phyloP scores from a whole-genome alignment of 2,113 vertebrate species.

The Blennius ocellaris region DNA sequence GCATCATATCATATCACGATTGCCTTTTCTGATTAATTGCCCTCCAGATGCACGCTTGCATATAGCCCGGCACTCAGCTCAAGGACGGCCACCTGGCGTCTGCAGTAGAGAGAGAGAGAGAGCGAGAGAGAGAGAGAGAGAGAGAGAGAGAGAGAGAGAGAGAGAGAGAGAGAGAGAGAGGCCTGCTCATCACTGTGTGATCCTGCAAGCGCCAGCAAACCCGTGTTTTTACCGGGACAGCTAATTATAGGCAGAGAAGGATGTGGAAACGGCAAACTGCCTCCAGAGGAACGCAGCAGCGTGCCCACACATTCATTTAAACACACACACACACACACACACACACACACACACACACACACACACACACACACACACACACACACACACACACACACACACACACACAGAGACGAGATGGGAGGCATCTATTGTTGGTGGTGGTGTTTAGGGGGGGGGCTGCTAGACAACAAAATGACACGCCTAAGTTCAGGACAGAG shows the following conservation, averaged over 20 bases:
- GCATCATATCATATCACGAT: conserved; percentile 61
- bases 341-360: conserved; percentile 17
- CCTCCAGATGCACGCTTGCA: conserved; percentile 70
- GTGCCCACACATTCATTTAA: conserved; percentile 69
- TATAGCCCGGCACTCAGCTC: conserved; percentile 63
- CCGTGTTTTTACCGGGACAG: conserved; percentile 70
- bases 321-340: conserved; percentile 39
- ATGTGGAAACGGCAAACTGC: conserved; percentile 66
- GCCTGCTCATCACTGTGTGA: conserved; percentile 77
- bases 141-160: no score
- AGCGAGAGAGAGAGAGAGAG: no score
- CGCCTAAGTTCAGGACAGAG: conserved; percentile 35
- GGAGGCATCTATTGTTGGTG: conserved; percentile 13
- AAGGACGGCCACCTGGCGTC: conserved; percentile 78
- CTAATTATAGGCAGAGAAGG: conserved; percentile 76
- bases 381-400: conserved; percentile 17
- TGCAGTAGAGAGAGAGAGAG: conserved; percentile 44
- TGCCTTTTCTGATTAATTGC: conserved; percentile 66
- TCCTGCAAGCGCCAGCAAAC: conserved; percentile 72
- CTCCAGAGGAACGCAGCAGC: conserved; percentile 56
- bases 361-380: conserved; percentile 37
- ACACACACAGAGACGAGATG: conserved; percentile 6
- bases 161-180: conserved; percentile 21
- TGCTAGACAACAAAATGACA: conserved; percentile 56
- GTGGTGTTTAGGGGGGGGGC: no score